Evolutionary conservation across 2,888 invertebrate genomes (phyloP), one percentile per base, ranked within the genome.

Genomic region (Leptothorax acervorum): DNA sequence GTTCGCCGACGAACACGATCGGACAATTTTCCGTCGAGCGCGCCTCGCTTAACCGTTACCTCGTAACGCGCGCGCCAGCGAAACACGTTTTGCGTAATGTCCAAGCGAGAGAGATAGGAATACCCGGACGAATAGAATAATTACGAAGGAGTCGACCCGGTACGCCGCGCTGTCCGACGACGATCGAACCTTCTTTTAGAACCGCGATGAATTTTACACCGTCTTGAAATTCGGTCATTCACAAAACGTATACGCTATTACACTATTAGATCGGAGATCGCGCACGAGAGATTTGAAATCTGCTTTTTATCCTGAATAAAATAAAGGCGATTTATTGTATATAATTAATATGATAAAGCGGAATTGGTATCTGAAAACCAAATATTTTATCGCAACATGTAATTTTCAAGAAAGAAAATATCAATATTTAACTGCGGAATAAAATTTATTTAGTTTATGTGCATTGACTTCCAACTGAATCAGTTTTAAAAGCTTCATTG

Each of bases 31-130:
- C 87, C 88, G 84, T 82, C 85, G 87, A 85, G 83, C 87, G 75
- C 82, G 76, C 62, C 75, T 82, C 83, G 79, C 82, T 83, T 88
- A 88, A 89, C 89, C 88, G 87, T 89, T 89, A 89, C 86, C 71
- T 86, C 78, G 83, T 82, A 88, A 87, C 85, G 82, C 63, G 73
- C 73, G 57, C 73, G 66, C 78, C 83, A 53, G 83, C 71, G 85
- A 86, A 88, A 86, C 87, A 86, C 86, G 86, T 83, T 89, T 88
- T 87, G 87, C 87, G 89, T 87, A 88, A 89, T 86, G 83, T 83
- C 79, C 87, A 51, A 48, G 74, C 62, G 45, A 55, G 15, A 18
- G 51, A 71, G 83, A 57, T 15, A 83, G 65, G 71, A 35, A 35
- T n/a, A 31, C 53, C 76, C 3, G 45, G 66, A 74, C 31, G 78